Evolutionary conservation across 2,113 vertebrate genomes (phyloP), one percentile per base, ranked within the genome.

Genomic region (Vanacampus margaritifer): DNA sequence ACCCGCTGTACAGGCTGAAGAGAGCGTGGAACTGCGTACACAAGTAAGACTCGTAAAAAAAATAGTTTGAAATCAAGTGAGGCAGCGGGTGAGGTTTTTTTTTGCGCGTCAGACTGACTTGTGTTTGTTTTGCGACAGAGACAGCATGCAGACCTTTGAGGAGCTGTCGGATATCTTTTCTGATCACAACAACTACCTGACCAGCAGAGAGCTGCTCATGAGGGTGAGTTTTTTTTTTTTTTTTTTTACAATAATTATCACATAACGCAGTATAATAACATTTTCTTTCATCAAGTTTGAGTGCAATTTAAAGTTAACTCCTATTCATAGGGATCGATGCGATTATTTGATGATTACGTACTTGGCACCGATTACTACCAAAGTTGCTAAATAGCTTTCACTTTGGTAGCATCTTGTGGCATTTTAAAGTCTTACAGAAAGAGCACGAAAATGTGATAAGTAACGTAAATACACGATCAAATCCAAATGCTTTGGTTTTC

Each of bases 141-240:
- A 98, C 74, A 90, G 89, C 66, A 92, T 94, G 90, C 88, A 94
- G 87, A 91, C 93, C 58, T 97, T 97, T 4, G 95, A 98, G 88
- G 96, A 98, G 66, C 92, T 98, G 67, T 97, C 95, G 0, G 94
- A 94, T 74, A 97, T 97, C 81, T 98, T 98, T 90, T 98, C 96
- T 0, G 94, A 97, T 71, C 94, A 95, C 19, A 94, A 97, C 86
- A 98, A 97, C 88, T 95, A 97, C 53, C 75, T 98, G 89, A 96
- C 94, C 69, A 96, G 93, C 64, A 91, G 96, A 71, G 94, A 97
- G 83, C 91, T 98, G 4, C 94, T 98, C 28, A 98, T 98, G 95
- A 95, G 93, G 94, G 96, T 97, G 76, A 93, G 92, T 58, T 1
- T 28, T 8, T 14, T 36, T 57, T 36, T 32, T 14, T 16, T 35